Evolutionary conservation across 2,113 vertebrate genomes (phyloP), one percentile per base, ranked within the genome.

Genomic region (Otis tarda): DNA sequence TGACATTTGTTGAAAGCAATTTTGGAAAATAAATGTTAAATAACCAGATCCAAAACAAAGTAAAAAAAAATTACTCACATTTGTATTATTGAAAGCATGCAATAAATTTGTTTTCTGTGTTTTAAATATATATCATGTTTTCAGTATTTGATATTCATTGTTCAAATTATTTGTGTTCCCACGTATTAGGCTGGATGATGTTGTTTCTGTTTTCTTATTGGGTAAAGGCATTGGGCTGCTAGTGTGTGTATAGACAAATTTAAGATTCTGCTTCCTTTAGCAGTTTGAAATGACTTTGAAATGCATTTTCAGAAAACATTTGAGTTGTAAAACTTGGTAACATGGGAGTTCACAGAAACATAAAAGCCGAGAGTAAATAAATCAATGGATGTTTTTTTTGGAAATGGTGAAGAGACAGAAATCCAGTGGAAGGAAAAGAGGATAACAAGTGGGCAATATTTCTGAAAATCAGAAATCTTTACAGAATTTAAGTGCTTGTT

Each of bases 391-490:
- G 27, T 35, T 53, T 85, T 53, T 85, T 94, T 59, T 65, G 27
- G 82, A 92, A 27, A 76, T 85, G 61, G 21, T 87, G 33, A 83
- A 87, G 63, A 94, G 57, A n/a, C 61, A 92, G 61, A 93, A 92
- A 89, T 82, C 19, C 25, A 83, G 63, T 53, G 92, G 67, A 94
- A 92, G 52, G 30, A 81, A 89, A 92, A 69, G 10, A 33, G 68
- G n/a, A 59, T 92, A 88, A 92, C 2, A 28, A 94, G 57, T 63
- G 23, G 31, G 57, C 50, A 67, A 5, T 55, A 77, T 65, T 94
- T 95, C 61, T 95, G 81, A 91, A 94, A 89, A 91, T 74, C 31
- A 70, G 45, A 87, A 95, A 37, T 85, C 55, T 59, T 95, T 83
- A 61, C 61, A 63, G 64, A 75, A 76, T 94, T 59, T 59, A 55